phyloP scores from a whole-genome alignment of 2,113 vertebrate species.

The Puntigrus tetrazona region DNA sequence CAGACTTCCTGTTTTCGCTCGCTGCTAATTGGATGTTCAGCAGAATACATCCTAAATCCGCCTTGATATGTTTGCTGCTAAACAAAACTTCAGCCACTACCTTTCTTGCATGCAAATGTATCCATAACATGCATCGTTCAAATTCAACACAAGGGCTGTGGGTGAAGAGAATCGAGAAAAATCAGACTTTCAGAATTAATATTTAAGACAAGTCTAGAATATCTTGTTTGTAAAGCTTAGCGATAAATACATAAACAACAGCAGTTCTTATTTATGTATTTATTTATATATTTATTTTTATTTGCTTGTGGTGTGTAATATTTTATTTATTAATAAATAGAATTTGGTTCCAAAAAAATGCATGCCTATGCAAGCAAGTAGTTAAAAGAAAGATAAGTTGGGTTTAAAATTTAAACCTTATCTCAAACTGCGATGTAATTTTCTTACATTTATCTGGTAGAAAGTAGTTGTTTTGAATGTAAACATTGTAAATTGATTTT shows the following conservation, averaged over 20 bases:
- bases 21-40: constrained; percentile 26
- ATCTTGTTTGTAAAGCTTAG: background rate
- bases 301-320: no score
- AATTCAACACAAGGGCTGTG: constrained; percentile 1
- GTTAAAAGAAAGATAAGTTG: no score
- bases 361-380: no score
- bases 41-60: background rate
- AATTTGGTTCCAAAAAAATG: no score
- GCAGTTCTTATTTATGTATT: background rate
- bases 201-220: background rate
- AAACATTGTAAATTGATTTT: no score
- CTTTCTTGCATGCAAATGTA: constrained; percentile 22
- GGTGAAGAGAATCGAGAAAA: background rate
- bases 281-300: no score
- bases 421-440: background rate
- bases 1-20: background rate
- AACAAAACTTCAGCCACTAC: constrained; percentile 15
- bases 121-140: constrained; percentile 33
- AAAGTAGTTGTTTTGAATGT: background rate
- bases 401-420: background rate
- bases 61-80: background rate
- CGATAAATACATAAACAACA: background rate
- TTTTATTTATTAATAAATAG: no score
- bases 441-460: background rate
- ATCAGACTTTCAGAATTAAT: constrained; percentile 29